Evolutionary conservation across 1,140 invertebrate species (phyloP).

Genomic region (Drosophila lacertosa): DNA sequence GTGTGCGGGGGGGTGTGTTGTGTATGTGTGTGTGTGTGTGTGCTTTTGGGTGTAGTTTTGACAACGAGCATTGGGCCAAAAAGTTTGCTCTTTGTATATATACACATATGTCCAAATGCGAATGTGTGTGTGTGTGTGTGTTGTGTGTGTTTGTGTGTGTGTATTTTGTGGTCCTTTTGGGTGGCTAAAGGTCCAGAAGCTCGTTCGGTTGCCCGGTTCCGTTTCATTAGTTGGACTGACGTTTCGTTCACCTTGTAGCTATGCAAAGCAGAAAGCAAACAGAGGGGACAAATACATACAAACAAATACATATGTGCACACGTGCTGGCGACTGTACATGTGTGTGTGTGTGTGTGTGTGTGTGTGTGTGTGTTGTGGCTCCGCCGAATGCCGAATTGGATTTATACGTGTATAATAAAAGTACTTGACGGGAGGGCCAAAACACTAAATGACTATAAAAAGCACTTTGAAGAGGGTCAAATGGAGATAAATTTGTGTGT

Average conservation of each 20-base stretch:
- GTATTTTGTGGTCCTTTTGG: slow-evolving; percentile 70
- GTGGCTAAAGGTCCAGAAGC: slow-evolving; percentile 56
- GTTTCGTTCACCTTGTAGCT: slow-evolving; percentile 57
- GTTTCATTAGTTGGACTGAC: slow-evolving; percentile 78
- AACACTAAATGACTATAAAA: slow-evolving; percentile 84
- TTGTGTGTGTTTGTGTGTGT: slow-evolving; percentile 57
- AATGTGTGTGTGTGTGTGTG: slow-evolving; percentile 37
- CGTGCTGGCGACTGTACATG: background rate
- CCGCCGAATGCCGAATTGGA: slow-evolving; percentile 78
- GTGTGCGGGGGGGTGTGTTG: background rate
- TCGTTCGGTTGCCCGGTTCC: slow-evolving; percentile 57
- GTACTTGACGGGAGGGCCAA: slow-evolving; percentile 82
- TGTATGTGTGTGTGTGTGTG: slow-evolving; percentile 42
- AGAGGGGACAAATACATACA: slow-evolving; percentile 6
- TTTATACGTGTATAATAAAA: slow-evolving; percentile 83
- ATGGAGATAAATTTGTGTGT: slow-evolving; percentile 84
- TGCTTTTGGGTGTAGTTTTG: slow-evolving; percentile 73
- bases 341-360: background rate
- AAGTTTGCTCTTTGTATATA: slow-evolving; percentile 28
- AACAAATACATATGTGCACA: slow-evolving; percentile 4
- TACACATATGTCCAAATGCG: slow-evolving; percentile 10
- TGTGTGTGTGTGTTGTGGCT: slow-evolving; percentile 37
- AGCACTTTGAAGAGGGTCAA: slow-evolving; percentile 84
- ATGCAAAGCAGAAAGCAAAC: slow-evolving; percentile 4
- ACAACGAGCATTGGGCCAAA: slow-evolving; percentile 67